These are phyloP conservation scores for Campoplex capitator DNA, from an alignment of 2,888 invertebrate species.

Conservation along the genomic window DNA sequence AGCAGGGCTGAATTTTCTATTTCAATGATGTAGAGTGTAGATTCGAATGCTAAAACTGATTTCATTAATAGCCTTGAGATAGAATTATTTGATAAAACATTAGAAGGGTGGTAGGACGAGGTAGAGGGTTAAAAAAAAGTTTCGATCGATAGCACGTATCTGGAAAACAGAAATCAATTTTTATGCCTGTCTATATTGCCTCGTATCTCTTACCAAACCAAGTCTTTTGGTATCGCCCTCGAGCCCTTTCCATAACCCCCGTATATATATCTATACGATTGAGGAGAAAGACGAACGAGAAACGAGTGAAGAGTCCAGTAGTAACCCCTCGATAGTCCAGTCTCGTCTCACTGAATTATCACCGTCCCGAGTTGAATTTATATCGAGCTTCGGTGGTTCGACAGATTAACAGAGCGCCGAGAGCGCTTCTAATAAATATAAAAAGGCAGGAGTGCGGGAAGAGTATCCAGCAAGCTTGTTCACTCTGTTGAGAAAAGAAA, in stretches of 20 bases:
- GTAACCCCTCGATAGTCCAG: slow-evolving; percentile 64
- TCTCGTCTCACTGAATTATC: slow-evolving; percentile 73
- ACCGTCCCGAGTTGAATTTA: slow-evolving; percentile 72
- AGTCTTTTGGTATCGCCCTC: slow-evolving; percentile 20
- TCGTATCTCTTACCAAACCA: slow-evolving; percentile 45
- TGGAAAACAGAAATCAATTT: slow-evolving; percentile 58
- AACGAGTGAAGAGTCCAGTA: slow-evolving; percentile 57
- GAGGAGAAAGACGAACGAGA: slow-evolving; percentile 24
- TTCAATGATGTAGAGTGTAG: not conserved
- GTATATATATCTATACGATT: not conserved
- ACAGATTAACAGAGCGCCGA: slow-evolving; percentile 75
- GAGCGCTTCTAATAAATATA: slow-evolving; percentile 76
- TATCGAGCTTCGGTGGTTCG: slow-evolving; percentile 71
- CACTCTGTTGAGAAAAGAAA: not conserved
- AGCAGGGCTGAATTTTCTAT: not conserved
- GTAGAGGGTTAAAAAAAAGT: not conserved
- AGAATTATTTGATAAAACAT: not conserved
- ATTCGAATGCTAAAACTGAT: not conserved
- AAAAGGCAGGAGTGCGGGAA: slow-evolving; percentile 66
- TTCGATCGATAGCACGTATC: slow-evolving; percentile 44
- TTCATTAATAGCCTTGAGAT: not conserved
- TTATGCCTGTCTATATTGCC: slow-evolving; percentile 44
- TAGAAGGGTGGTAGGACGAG: not conserved
- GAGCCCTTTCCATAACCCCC: slow-evolving; percentile 1
- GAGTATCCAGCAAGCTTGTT: not conserved